Evolutionary conservation across 2,888 invertebrate genomes (phyloP), one percentile per base, ranked within the genome.

Genomic region (Alentia gelatinosa): DNA sequence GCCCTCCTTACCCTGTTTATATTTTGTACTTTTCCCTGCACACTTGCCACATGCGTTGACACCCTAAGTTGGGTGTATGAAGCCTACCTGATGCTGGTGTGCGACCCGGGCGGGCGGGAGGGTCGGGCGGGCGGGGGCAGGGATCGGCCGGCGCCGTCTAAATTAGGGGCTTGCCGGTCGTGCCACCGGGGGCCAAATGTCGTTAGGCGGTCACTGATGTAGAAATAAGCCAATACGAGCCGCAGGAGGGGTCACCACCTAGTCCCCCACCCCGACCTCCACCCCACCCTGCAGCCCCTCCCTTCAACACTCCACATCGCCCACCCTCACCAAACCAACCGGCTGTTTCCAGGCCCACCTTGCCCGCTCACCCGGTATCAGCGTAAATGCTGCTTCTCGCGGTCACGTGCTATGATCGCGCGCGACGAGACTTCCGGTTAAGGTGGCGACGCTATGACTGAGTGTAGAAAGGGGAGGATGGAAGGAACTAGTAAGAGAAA

Each of bases 191-290:
- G 79, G 37, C 79, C 79, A 79, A 79, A 79, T n/a, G 79, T 79
- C 79, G 79, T 79, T 79, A 79, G 79, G 15, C 35, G 79, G 79
- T 39, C 79, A 39, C 39, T 79, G 79, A 79, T 79, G 79, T 79
- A 79, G 79, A 79, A 79, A 79, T 79, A 79, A 79, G 79, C 79
- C 79, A 39, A 79, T 79, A 79, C 79, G 19, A 79, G 79, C n/a
- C 26, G 79, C 23, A 19, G 79, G 79, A 79, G 79, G 74, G 74
- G 74, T 74, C 74, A 26, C 74, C 26, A 74, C 74, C 74, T 33
- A 15, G 19, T 15, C 74, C 30, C 30, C 74, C 74, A 12, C 56
- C 19, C 19, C 56, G 23, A 56, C 56, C 56, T n/a, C 56, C 56
- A 56, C 56, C 56, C n/a, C 5, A 56, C 9, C 12, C 56, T 12